phyloP scores from a whole-genome alignment of 2,113 vertebrate genomes.

The Taurulus bubalis region DNA sequence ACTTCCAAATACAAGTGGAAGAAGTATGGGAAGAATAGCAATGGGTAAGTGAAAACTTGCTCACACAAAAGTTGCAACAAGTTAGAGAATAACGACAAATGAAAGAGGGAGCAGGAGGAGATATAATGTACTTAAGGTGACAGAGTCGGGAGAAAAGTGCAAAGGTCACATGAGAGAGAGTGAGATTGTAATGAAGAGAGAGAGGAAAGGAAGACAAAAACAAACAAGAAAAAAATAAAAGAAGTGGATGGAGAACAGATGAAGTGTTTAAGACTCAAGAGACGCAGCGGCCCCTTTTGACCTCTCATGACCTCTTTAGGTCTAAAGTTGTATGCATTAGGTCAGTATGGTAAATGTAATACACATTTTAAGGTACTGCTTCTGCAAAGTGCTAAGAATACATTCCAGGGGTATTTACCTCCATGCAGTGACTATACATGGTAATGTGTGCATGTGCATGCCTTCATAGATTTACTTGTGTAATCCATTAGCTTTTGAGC shows the following conservation, averaged over 20 bases:
- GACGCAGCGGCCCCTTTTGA: background rate
- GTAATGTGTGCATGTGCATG: slow-evolving; percentile 6
- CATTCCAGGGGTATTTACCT: background rate
- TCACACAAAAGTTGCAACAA: background rate
- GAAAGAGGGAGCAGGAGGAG: background rate
- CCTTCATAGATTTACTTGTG: background rate
- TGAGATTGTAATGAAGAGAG: background rate
- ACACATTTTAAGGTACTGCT: background rate
- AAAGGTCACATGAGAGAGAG: background rate
- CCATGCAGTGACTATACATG: background rate
- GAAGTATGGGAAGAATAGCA: slow-evolving; percentile 1
- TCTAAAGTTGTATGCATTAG: background rate
- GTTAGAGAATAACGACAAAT: background rate
- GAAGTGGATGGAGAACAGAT: background rate
- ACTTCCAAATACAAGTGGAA: slow-evolving; percentile 33
- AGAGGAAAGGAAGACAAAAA: background rate
- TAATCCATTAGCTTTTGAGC: slow-evolving; percentile 18
- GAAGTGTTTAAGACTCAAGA: slow-evolving; percentile 4
- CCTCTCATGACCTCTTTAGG: background rate
- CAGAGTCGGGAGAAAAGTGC: slow-evolving; percentile 2
- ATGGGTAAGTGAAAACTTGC: background rate
- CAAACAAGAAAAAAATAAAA: background rate
- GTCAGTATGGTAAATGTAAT: background rate
- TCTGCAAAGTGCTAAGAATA: slow-evolving; percentile 1
- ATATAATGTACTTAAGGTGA: background rate